phyloP scores from a whole-genome alignment of 1,140 invertebrate species.

The Eriocheir sinensis region DNA sequence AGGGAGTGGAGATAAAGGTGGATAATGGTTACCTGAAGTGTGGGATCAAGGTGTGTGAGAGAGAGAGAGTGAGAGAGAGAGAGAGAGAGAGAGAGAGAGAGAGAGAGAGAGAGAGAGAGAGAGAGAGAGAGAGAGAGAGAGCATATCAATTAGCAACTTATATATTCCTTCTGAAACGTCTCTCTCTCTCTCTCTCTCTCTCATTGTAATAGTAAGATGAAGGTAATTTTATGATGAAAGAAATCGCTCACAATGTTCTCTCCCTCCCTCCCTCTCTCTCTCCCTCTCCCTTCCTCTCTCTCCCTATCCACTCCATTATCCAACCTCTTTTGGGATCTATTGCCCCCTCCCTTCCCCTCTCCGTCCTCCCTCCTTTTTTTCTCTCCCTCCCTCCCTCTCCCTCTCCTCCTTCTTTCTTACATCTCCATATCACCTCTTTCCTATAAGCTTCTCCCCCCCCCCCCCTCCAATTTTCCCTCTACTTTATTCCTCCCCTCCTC shows the following conservation, averaged over 20 bases:
- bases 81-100: constrained; percentile 31
- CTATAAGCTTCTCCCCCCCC: too few species aligned
- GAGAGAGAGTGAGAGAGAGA: constrained; percentile 12
- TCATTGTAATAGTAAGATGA: too few species aligned
- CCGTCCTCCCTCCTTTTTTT: background rate
- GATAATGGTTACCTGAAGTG: background rate
- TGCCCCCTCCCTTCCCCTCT: background rate
- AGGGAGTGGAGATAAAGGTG: background rate
- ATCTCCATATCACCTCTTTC: background rate
- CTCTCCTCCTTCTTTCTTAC: background rate
- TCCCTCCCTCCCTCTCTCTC: constrained; percentile 20
- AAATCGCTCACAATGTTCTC: too few species aligned
- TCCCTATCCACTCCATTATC: too few species aligned
- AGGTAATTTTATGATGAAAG: too few species aligned
- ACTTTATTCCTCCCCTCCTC: background rate
- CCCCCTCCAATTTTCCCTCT: background rate
- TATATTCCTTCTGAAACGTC: too few species aligned
- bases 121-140: background rate
- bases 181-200: constrained; percentile 8
- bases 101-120: constrained; percentile 13
- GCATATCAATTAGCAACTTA: too few species aligned
- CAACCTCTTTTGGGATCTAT: too few species aligned
- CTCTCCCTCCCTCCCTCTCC: background rate
- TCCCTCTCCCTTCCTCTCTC: background rate
- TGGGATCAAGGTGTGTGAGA: too few species aligned